phyloP scores from a whole-genome alignment of 2,888 invertebrate species.

The Meandrusa payeni region DNA sequence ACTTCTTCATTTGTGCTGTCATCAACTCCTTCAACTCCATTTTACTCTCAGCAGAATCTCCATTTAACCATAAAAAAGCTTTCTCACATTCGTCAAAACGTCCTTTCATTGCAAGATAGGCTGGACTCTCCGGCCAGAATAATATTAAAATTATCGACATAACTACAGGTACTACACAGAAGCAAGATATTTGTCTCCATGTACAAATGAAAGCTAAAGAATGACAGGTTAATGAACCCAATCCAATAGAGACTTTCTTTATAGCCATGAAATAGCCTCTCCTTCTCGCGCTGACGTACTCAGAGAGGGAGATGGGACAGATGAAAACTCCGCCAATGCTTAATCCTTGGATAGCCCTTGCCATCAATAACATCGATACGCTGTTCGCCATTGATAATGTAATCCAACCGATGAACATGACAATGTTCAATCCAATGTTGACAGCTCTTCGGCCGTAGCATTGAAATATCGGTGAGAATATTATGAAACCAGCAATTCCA shows the following conservation, averaged over 20 bases:
- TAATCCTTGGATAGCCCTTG: slow-evolving; percentile 40
- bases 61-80: slow-evolving; percentile 39
- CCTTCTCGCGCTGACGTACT: slow-evolving; percentile 38
- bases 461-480: slow-evolving; percentile 38
- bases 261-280: slow-evolving; percentile 40
- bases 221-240: slow-evolving; percentile 39
- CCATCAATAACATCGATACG: slow-evolving; percentile 32
- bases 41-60: slow-evolving; percentile 29
- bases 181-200: slow-evolving; percentile 40
- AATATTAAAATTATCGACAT: slow-evolving; percentile 31
- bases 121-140: slow-evolving; percentile 46
- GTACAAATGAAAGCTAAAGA: slow-evolving; percentile 32
- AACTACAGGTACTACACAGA: slow-evolving; percentile 27
- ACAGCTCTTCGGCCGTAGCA: slow-evolving; percentile 37
- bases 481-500: slow-evolving; percentile 36
- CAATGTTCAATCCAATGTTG: slow-evolving; percentile 27
- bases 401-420: slow-evolving; percentile 36
- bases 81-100: slow-evolving; percentile 37
- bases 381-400: slow-evolving; percentile 34
- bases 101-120: slow-evolving; percentile 40
- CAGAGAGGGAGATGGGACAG: slow-evolving; percentile 34
- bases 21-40: slow-evolving; percentile 34
- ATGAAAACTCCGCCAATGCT: slow-evolving; percentile 36
- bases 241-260: slow-evolving; percentile 32
- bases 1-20: slow-evolving; percentile 27